These are phyloP conservation scores for Equus quagga DNA, from an alignment of 2,113 vertebrate genomes.

Conservation along the genomic window DNA sequence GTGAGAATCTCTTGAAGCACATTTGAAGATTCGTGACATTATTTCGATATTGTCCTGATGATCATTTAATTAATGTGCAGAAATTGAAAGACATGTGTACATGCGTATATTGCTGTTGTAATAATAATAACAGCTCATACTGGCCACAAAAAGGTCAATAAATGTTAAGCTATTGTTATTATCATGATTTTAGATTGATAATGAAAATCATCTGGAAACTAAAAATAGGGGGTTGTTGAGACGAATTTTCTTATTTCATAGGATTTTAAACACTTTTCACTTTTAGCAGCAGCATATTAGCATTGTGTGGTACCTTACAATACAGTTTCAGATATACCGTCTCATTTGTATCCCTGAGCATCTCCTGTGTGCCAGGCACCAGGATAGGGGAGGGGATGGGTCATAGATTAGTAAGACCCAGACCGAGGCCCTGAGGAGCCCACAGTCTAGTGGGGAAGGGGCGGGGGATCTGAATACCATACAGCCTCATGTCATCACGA, in stretches of 20 bases:
- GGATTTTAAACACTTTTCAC: not conserved
- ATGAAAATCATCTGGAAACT: slow-evolving; percentile 29
- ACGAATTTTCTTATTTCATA: not conserved
- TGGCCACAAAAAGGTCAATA: not conserved
- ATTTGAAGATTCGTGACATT: not conserved
- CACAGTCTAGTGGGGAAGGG: not conserved
- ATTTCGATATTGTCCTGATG: not conserved
- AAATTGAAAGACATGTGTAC: not conserved
- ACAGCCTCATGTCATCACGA: not conserved
- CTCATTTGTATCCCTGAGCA: not conserved
- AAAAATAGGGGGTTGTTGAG: not conserved
- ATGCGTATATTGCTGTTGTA: not conserved
- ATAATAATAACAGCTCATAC: not conserved
- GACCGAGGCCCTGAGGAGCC: not conserved
- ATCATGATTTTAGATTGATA: not conserved
- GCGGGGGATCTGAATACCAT: fast-evolving
- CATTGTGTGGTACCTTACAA: not conserved
- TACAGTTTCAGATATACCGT: not conserved
- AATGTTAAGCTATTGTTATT: not conserved
- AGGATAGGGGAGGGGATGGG: fast-evolving
- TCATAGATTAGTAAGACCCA: not conserved
- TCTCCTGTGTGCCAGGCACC: not conserved
- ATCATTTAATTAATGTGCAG: not conserved
- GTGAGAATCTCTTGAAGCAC: not conserved
- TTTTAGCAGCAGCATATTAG: not conserved